phyloP scores from a whole-genome alignment of 35 echinoderm and acorn worm species.

The Patiria miniata region DNA sequence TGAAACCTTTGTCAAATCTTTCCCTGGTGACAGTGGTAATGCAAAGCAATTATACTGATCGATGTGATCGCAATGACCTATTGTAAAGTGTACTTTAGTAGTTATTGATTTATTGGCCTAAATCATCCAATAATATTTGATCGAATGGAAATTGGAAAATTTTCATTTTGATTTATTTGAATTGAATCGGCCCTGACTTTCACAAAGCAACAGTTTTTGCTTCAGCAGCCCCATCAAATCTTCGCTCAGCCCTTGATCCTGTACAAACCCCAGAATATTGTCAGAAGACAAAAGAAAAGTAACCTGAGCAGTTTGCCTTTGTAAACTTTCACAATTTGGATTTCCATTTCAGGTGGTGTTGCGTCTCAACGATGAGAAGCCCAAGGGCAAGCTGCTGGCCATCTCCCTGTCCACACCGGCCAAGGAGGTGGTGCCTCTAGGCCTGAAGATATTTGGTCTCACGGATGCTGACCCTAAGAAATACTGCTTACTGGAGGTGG shows the following conservation, averaged over 20 bases:
- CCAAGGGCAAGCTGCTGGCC: constrained; percentile 73
- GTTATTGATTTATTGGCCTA: too few relatives aligned
- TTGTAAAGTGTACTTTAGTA: too few relatives aligned
- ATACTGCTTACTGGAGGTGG: constrained; percentile 89
- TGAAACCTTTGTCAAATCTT: too few relatives aligned
- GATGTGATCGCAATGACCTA: too few relatives aligned
- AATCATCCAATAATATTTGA: too few relatives aligned
- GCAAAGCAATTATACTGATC: too few relatives aligned
- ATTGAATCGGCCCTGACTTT: too few relatives aligned
- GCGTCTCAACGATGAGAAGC: constrained; percentile 60
- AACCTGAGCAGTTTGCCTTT: not conserved
- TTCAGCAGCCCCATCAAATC: not conserved
- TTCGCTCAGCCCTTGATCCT: not conserved
- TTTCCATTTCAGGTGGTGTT: constrained; percentile 47
- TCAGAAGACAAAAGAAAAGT: not conserved
- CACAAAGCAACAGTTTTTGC: too few relatives aligned
- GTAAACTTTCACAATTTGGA: not conserved
- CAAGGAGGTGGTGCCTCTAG: constrained; percentile 67
- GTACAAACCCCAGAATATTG: not conserved
- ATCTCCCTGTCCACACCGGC: constrained; percentile 88
- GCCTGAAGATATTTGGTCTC: constrained; percentile 80
- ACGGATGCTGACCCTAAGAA: constrained; percentile 56
- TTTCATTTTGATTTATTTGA: too few relatives aligned
- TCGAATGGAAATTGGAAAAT: too few relatives aligned
- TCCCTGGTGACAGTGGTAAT: too few relatives aligned